Conservation (phyloP, 2,888 invertebrate species). For the Drosophila glabriapex region DNA sequence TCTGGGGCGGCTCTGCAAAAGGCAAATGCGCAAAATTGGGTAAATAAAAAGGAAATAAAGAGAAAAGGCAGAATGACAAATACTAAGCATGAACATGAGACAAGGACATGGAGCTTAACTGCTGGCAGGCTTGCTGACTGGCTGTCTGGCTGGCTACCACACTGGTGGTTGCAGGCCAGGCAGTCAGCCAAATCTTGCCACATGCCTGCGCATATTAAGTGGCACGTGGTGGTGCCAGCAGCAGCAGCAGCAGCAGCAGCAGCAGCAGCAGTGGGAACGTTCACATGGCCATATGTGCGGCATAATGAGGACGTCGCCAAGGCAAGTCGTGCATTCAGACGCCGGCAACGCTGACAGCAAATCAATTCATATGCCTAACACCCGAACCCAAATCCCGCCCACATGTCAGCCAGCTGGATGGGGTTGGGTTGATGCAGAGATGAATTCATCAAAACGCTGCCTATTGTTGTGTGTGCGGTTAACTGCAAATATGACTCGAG, state of each 20-base stretch:
- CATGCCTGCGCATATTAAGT: conserved; percentile 79
- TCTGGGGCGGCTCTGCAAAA: conserved; percentile 28
- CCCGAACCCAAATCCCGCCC: conserved; percentile 16
- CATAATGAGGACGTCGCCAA: conserved; percentile 69
- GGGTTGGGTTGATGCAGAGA: conserved; percentile 6
- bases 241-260: conserved; percentile 15
- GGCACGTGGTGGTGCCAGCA: conserved; percentile 60
- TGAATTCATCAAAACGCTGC: conserved; percentile 68
- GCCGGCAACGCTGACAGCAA: conserved; percentile 66
- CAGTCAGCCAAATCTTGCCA: conserved; percentile 67
- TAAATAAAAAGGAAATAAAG: conserved; percentile 26
- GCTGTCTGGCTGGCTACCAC: background rate
- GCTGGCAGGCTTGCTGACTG: conserved; percentile 2
- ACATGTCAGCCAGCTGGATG: conserved; percentile 1
- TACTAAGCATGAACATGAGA: conserved; percentile 25
- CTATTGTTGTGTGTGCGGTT: conserved; percentile 67
- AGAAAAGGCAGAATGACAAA: conserved; percentile 36
- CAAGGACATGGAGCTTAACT: conserved; percentile 32
- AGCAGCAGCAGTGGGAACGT: conserved; percentile 25
- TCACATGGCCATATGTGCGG: conserved; percentile 74
- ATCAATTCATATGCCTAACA: conserved; percentile 74
- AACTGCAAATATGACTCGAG: conserved; percentile 74
- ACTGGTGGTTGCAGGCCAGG: conserved; percentile 36
- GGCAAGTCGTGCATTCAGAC: conserved; percentile 75
- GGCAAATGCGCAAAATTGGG: conserved; percentile 57